Conservation (phyloP, 2,888 invertebrate genomes). For the Chorisops tibialis region DNA sequence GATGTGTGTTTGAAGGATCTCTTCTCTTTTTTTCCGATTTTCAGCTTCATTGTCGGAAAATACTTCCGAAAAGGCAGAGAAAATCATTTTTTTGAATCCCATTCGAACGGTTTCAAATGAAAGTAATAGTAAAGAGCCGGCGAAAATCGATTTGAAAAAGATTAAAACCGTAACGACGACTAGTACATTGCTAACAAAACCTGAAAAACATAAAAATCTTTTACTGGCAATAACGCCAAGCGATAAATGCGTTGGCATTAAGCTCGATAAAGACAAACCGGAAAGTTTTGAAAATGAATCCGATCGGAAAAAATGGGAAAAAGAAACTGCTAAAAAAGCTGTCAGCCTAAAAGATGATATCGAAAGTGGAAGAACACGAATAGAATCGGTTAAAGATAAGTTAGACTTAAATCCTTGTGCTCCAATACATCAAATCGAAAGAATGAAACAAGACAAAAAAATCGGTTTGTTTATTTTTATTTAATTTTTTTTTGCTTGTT, state of each 20-base stretch:
- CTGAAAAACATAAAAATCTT: constrained; percentile 50
- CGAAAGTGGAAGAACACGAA: constrained; percentile 60
- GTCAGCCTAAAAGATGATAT: constrained; percentile 60
- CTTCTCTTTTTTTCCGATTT: constrained; percentile 16
- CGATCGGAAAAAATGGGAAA: constrained; percentile 63
- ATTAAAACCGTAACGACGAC: neutral
- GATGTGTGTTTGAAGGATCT: no score
- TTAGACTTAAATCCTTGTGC: constrained; percentile 62
- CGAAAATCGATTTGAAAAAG: constrained; percentile 4
- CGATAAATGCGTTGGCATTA: constrained; percentile 65
- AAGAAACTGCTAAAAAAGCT: constrained; percentile 61
- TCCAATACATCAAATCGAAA: constrained; percentile 59
- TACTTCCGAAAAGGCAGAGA: neutral
- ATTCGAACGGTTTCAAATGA: neutral
- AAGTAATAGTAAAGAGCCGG: neutral
- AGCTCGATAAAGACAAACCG: constrained; percentile 61
- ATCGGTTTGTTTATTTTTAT: constrained; percentile 46
- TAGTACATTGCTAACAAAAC: constrained; percentile 26
- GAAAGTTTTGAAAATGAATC: constrained; percentile 59
- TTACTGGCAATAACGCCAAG: constrained; percentile 61
- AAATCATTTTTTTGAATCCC: neutral
- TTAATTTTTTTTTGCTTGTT: no score
- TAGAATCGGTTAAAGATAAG: constrained; percentile 58
- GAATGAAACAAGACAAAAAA: constrained; percentile 54
- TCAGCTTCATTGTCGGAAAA: constrained; percentile 12